These are phyloP conservation scores for Epizoanthus scotinus DNA, from an alignment of 92 coral and sea anemone species.

Conservation along the genomic window DNA sequence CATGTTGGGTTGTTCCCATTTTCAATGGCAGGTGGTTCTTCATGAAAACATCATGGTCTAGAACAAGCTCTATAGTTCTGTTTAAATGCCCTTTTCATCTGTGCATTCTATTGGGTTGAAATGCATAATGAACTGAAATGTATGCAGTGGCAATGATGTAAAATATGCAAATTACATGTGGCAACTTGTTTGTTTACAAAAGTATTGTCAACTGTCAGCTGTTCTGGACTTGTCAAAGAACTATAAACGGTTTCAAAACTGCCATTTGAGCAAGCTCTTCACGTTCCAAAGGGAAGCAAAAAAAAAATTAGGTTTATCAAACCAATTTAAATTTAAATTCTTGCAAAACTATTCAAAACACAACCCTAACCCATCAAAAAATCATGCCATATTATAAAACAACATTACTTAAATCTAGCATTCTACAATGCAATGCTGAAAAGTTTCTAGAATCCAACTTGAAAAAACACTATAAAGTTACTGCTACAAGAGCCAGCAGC, in stretches of 20 bases:
- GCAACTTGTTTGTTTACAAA: constrained; percentile 15
- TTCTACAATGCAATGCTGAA: not conserved
- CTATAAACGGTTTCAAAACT: not conserved
- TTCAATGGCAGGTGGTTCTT: too few relatives aligned
- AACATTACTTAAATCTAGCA: too few relatives aligned
- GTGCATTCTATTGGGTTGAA: not conserved
- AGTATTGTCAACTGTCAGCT: constrained; percentile 27
- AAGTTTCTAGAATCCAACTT: not conserved
- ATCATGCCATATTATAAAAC: too few relatives aligned
- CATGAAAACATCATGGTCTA: too few relatives aligned
- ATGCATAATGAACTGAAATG: not conserved
- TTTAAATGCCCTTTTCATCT: not conserved
- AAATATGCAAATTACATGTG: constrained; percentile 27
- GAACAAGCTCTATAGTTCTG: not conserved
- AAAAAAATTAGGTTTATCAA: not conserved
- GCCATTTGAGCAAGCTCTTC: not conserved
- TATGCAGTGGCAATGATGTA: constrained; percentile 14
- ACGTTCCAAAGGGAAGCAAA: not conserved
- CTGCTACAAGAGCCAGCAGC: not conserved
- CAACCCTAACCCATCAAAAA: too few relatives aligned
- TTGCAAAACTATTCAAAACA: not conserved
- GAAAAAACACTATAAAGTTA: not conserved
- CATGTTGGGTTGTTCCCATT: too few relatives aligned
- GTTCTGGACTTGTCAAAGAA: constrained; percentile 14
- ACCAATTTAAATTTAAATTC: too few relatives aligned